A percentile compares a stretch with the other conserved stretches of the same genome.
Evolutionary conservation across 2,113 vertebrate genomes (phyloP).

Genomic region (Trachemys scripta): DNA sequence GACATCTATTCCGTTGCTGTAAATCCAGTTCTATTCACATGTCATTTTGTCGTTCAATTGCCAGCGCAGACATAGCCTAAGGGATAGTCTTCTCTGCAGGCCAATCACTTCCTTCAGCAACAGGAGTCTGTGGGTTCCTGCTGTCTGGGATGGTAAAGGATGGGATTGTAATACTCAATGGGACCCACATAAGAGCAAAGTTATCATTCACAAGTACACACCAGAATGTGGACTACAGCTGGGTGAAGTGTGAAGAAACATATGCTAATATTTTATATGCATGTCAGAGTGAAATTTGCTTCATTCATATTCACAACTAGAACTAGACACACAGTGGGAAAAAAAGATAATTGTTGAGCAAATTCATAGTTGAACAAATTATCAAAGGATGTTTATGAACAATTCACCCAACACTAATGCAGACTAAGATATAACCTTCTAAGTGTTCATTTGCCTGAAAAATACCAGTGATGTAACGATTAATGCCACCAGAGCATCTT

Average conservation of each 20-base stretch:
- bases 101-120: not conserved
- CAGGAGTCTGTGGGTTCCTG: not conserved
- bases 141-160: not conserved
- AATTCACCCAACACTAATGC: not conserved
- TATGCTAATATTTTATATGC: not conserved
- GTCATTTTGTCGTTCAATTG: too few relatives aligned
- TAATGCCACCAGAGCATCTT: not conserved
- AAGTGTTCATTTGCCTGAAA: not conserved
- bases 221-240: not conserved
- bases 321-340: not conserved
- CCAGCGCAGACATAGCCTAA: not conserved
- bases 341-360: not conserved
- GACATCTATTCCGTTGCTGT: not conserved
- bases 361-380: not conserved
- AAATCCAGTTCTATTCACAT: not conserved
- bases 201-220: not conserved
- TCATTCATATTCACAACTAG: not conserved
- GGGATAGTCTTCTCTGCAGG: not conserved
- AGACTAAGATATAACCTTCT: not conserved
- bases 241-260: not conserved
- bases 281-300: not conserved
- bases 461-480: not conserved
- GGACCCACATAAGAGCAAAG: not conserved
- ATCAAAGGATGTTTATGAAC: not conserved
- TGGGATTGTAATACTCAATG: not conserved